Conservation (phyloP, 2,888 invertebrate genomes). For the Cosmia pyralina region DNA sequence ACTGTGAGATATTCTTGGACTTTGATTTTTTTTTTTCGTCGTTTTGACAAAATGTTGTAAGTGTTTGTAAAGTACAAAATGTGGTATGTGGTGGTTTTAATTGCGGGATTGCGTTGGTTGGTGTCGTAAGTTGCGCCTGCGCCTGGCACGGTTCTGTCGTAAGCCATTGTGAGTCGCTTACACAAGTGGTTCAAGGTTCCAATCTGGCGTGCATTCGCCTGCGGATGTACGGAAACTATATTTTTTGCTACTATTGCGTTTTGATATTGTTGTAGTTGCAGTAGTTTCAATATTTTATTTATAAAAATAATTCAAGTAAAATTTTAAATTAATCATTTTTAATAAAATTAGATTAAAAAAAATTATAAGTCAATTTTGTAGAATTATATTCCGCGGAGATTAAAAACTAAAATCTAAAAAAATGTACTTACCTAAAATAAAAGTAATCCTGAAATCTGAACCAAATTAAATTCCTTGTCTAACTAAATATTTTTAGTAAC, state of each 20-base stretch:
- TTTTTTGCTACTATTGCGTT: constrained; percentile 64
- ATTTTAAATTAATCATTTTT: not conserved
- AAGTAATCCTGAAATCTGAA: not conserved
- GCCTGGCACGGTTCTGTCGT: constrained; percentile 86
- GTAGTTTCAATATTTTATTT: not conserved
- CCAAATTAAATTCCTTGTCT: not conserved
- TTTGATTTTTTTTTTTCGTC: constrained; percentile 6
- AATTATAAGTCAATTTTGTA: not conserved
- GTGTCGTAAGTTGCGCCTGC: constrained; percentile 85
- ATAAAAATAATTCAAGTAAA: not conserved
- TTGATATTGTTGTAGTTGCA: constrained; percentile 44
- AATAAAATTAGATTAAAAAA: not conserved
- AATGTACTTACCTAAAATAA: not conserved
- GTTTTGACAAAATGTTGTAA: constrained; percentile 53
- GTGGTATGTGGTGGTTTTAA: constrained; percentile 69
- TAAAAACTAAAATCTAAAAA: not conserved
- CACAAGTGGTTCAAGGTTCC: constrained; percentile 90
- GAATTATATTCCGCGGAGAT: no score
- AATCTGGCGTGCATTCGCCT: constrained; percentile 85
- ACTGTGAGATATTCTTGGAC: constrained; percentile 5
- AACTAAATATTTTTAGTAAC: not conserved
- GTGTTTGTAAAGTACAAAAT: constrained; percentile 54
- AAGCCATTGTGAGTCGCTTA: constrained; percentile 87
- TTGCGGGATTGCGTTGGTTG: constrained; percentile 77
- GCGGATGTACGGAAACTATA: constrained; percentile 87